Evolutionary conservation across 2,113 vertebrate species (phyloP).

Genomic region (Grammomys surdaster): DNA sequence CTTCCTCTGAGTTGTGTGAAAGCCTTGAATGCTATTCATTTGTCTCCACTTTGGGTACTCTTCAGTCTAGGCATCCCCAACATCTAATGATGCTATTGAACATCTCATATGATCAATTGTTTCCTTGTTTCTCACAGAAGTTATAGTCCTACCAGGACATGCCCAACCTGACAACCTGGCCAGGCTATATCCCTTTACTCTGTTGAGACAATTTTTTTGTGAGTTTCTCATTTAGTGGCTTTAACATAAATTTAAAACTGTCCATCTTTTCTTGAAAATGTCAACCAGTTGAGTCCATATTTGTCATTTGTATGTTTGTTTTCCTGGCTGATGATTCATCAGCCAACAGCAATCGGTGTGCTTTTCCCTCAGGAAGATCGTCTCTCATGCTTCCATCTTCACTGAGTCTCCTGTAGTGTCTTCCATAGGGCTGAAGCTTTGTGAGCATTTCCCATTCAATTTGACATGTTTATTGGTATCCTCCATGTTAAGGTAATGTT

Average conservation of each 20-base stretch:
- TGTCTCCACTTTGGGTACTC: background rate
- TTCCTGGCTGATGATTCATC: background rate
- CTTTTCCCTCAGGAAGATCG: background rate
- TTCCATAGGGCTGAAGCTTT: background rate
- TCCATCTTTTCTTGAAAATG: background rate
- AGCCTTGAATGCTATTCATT: background rate
- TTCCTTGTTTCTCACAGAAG: background rate
- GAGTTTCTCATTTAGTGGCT: background rate
- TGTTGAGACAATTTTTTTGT: background rate
- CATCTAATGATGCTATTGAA: background rate
- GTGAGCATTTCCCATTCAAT: background rate
- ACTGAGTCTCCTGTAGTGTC: background rate
- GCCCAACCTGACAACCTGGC: background rate
- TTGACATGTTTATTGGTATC: too few species aligned
- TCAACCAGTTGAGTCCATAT: background rate
- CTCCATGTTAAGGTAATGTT: background rate
- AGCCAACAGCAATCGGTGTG: background rate
- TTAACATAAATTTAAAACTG: background rate
- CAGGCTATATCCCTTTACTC: background rate
- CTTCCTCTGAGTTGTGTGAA: background rate
- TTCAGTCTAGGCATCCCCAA: background rate
- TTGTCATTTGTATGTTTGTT: background rate
- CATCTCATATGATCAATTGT: background rate
- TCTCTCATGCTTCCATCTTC: background rate
- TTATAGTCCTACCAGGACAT: background rate